Conservation (phyloP, 2,113 vertebrate species). For the Pardalotus punctatus region DNA sequence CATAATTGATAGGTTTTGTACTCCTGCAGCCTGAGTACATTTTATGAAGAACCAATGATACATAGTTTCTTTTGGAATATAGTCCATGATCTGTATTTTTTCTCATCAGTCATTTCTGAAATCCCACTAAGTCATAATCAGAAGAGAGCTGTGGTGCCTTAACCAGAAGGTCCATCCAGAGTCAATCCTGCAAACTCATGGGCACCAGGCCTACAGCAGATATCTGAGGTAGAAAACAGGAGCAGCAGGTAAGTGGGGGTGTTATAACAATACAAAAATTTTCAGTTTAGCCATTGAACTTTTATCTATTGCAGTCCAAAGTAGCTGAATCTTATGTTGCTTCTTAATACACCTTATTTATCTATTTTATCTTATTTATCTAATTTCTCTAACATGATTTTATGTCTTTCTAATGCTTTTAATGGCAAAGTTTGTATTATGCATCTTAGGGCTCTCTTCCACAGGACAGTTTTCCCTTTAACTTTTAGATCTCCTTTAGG, state of each 20-base stretch:
- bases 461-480: background rate
- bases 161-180: background rate
- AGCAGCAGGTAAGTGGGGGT: background rate
- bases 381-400: background rate
- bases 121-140: background rate
- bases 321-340: background rate
- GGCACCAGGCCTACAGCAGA: background rate
- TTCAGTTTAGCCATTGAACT: background rate
- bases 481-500: background rate
- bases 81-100: background rate
- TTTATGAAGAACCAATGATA: background rate
- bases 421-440: background rate
- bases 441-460: background rate
- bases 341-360: background rate
- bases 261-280: background rate
- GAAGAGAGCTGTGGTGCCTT: background rate
- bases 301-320: background rate
- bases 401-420: background rate
- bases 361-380: background rate
- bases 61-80: background rate
- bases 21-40: background rate
- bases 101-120: background rate
- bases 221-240: background rate
- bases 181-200: background rate
- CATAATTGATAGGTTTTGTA: slow-evolving; percentile 36